Base-by-base conservation (phyloP, 2,888 invertebrate species). In the Oxytorus armatus region DNA sequence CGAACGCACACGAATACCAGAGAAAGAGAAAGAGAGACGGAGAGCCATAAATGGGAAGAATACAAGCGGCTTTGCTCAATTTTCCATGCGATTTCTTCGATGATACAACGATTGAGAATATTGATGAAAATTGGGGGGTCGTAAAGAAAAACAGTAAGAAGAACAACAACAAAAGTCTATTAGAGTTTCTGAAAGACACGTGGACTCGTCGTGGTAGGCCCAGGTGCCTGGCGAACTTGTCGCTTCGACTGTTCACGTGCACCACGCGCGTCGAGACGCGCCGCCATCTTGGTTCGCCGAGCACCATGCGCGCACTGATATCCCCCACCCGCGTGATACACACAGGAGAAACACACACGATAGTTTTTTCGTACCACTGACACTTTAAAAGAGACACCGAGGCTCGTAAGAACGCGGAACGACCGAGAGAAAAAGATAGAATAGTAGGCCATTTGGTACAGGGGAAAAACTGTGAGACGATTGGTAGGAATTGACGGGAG, bases 221-320 rank as follows among this genome's bases (percentile, higher is more conserved):
- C 80, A 76, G 73, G 78, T 78, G 75, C 73, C 76, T 78, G 63
- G 77, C 51, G 72, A 77, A 77, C 51, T 73, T 79, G 74, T 65
- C 74, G 74, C 73, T 74, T 61, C 73, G 70, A 75, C 70, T 80
- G 81, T 79, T 83, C 82, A 79, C 84, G 82, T 80, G 83, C 75
- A 70, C 82, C 75, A 75, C 73, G 78, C 77, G 75, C 47, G 74
- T 75, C 75, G 75, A 53, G 78, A 77, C 69, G 61, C 10, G 74
- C 82, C 79, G 83, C 83, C 83, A 84, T 84, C 77, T 84, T 84
- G 78, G 47, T 76, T 79, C 74, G 77, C 61, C n/a, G 33, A 39
- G 72, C 82, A 82, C 79, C 81, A 82, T 82, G 83, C 82, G 83
- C 82, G 76, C 82, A 80, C 77, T 79, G 79, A 79, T 82, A 79